A percentile compares a stretch with the other conserved stretches of the same genome.
phyloP scores from a whole-genome alignment of 1,140 invertebrate genomes.

The Drosophila trapezifrons region DNA sequence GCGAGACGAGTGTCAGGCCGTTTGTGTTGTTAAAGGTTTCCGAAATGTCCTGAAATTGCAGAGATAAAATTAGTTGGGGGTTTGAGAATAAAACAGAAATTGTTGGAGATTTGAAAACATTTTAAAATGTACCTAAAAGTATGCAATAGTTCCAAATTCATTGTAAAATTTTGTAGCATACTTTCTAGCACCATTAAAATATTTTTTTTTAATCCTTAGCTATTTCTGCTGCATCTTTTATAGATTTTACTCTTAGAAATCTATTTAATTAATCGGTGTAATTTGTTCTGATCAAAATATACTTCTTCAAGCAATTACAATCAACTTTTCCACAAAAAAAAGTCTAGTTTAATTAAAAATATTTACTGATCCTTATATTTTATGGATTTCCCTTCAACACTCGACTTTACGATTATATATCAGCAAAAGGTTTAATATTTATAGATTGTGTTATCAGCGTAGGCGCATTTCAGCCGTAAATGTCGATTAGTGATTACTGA shows the following conservation, averaged over 20 bases:
- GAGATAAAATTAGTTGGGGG: not conserved
- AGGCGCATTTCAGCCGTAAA: constrained; percentile 9
- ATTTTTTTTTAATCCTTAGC: too few relatives aligned
- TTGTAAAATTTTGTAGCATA: too few relatives aligned
- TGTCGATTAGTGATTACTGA: constrained; percentile 14
- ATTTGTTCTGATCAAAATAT: not conserved
- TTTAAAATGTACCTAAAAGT: not conserved
- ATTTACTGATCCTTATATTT: not conserved
- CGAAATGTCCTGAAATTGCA: too few relatives aligned
- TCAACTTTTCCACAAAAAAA: too few relatives aligned
- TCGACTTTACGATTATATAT: not conserved
- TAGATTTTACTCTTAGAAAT: not conserved
- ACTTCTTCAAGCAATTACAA: not conserved
- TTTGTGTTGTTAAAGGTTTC: too few relatives aligned
- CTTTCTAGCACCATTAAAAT: too few relatives aligned
- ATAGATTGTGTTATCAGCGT: constrained; percentile 23
- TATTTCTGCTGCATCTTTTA: not conserved
- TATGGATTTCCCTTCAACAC: not conserved
- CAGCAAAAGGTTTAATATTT: constrained; percentile 6
- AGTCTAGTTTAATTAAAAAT: not conserved
- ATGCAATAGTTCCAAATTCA: not conserved
- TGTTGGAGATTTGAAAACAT: not conserved
- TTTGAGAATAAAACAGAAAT: not conserved
- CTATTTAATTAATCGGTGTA: not conserved
- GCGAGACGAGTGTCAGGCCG: too few relatives aligned